Evolutionary conservation across 30 jellyfish, hydroid and myxozoan genomes (phyloP).

Genomic region (Pelagia noctiluca): DNA sequence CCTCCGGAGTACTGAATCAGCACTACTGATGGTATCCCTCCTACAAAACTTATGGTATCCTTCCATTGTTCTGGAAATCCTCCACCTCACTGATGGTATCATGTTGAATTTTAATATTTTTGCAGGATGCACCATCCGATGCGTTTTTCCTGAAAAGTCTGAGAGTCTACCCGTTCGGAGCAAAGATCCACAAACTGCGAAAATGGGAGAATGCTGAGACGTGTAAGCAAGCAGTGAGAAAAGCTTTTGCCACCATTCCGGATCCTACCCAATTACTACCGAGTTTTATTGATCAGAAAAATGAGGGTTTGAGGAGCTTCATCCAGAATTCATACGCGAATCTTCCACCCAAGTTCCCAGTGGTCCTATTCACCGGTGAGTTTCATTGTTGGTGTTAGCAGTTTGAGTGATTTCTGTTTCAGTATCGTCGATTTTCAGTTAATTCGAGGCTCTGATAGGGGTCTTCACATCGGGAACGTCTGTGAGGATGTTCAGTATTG

Average conservation of each 20-base stretch:
- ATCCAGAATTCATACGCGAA: slow-evolving; percentile 47
- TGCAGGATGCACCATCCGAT: slow-evolving; percentile 19
- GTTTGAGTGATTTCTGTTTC: too few relatives aligned
- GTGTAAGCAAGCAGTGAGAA: slow-evolving; percentile 20
- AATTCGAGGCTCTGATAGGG: too few relatives aligned
- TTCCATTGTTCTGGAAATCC: too few relatives aligned
- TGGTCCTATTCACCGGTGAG: slow-evolving; percentile 76
- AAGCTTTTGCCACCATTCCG: slow-evolving; percentile 52
- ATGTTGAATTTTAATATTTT: too few relatives aligned
- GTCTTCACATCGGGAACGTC: too few relatives aligned
- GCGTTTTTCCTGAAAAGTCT: neutral
- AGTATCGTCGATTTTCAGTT: too few relatives aligned
- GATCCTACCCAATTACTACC: slow-evolving; percentile 65
- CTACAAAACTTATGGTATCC: too few relatives aligned
- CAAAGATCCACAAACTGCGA: slow-evolving; percentile 32
- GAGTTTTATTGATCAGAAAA: slow-evolving; percentile 28
- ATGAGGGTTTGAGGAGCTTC: slow-evolving; percentile 35
- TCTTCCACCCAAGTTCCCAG: slow-evolving; percentile 71
- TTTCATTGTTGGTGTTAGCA: neutral
- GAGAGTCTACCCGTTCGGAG: slow-evolving; percentile 65
- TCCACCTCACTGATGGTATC: too few relatives aligned
- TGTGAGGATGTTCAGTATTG: too few relatives aligned
- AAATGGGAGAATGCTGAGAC: slow-evolving; percentile 34
- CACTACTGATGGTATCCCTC: too few relatives aligned
- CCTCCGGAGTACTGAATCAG: too few relatives aligned